phyloP scores from a whole-genome alignment of 2,113 vertebrate genomes.

The Pelecanoides urinatrix region DNA sequence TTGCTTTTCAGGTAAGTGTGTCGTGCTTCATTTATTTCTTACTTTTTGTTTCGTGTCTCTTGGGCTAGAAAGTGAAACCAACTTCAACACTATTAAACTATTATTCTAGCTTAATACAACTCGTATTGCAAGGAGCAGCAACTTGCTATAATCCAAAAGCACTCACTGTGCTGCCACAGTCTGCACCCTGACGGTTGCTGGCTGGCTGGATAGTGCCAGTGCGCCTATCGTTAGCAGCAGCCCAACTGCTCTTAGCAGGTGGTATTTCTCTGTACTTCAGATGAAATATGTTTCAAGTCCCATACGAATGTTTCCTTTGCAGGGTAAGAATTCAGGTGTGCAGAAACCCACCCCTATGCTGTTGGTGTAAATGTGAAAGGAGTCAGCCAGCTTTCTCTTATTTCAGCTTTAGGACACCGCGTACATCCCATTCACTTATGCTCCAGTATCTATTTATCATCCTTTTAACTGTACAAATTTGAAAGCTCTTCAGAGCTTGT shows the following conservation, averaged over 20 bases:
- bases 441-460: too few relatives aligned
- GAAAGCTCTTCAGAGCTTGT: background rate
- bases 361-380: background rate
- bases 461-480: too few relatives aligned
- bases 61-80: background rate
- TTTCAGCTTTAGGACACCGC: background rate
- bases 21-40: background rate
- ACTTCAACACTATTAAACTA: background rate
- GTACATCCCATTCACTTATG: accelerated
- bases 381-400: background rate
- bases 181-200: accelerated
- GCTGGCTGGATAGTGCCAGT: accelerated
- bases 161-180: accelerated
- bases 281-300: background rate
- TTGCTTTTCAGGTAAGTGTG: background rate
- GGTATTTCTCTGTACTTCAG: background rate
- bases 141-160: background rate
- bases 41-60: background rate
- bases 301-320: accelerated
- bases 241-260: accelerated
- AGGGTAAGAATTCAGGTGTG: background rate
- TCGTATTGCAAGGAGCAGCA: background rate
- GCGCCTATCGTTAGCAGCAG: accelerated
- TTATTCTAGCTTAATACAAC: background rate
- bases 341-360: background rate